A percentile compares a stretch with the other conserved stretches of the same genome.
phyloP scores from a whole-genome alignment of 1,140 invertebrate species.

The Anastrepha obliqua region DNA sequence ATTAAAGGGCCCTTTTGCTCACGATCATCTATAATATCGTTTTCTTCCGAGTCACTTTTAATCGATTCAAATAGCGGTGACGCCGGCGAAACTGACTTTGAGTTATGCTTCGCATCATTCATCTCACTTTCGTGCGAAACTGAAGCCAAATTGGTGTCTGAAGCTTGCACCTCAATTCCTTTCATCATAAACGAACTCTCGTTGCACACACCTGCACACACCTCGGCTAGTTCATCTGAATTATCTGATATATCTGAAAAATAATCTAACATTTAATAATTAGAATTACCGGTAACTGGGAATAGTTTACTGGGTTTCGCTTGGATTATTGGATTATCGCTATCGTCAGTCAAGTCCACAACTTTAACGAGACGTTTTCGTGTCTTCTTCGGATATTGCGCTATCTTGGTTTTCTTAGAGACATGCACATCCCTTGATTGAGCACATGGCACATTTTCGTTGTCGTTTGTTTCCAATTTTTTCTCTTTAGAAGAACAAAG shows the following conservation, averaged over 20 bases:
- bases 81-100: background rate
- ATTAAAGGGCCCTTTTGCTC: background rate
- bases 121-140: background rate
- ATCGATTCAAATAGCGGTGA: background rate
- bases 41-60: background rate
- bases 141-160: background rate
- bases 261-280: background rate
- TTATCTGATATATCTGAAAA: slow-evolving; percentile 23
- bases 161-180: background rate
- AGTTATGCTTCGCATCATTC: background rate
- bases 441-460: background rate
- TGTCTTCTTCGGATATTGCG: background rate
- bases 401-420: background rate
- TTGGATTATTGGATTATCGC: background rate
- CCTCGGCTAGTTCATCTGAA: background rate
- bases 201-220: too few relatives aligned
- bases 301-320: background rate
- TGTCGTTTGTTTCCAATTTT: background rate
- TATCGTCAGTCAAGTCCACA: background rate
- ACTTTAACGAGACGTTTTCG: slow-evolving; percentile 3
- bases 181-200: background rate
- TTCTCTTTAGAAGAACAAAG: background rate
- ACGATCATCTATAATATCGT: background rate
- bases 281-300: background rate
- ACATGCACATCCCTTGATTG: background rate